These are phyloP conservation scores for Guaruba guarouba DNA, from an alignment of 2,113 vertebrate species.

Conservation along the genomic window DNA sequence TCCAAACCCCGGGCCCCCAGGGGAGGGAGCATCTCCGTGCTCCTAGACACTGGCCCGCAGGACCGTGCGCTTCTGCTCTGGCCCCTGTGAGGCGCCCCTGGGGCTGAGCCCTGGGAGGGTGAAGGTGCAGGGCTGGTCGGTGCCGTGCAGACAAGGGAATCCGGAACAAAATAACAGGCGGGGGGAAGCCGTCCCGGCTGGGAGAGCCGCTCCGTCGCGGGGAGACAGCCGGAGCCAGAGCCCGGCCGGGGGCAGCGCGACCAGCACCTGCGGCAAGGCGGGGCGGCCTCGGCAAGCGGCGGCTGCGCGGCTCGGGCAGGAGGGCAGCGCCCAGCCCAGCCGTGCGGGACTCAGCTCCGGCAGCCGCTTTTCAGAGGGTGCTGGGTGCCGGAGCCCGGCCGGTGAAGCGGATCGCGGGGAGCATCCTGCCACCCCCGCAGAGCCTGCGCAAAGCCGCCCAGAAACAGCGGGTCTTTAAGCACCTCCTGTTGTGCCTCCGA, in stretches of 20 bases:
- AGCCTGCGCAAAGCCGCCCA: neutral
- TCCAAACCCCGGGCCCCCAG: neutral
- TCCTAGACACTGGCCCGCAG: neutral
- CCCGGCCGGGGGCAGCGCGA: neutral
- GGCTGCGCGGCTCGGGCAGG: neutral
- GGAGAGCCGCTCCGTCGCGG: neutral
- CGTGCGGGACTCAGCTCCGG: neutral
- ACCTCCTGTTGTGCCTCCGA: neutral
- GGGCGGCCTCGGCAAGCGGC: neutral
- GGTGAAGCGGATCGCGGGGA: neutral
- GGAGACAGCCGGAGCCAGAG: neutral
- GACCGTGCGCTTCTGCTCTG: neutral
- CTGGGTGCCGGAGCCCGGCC: neutral
- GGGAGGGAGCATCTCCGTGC: neutral
- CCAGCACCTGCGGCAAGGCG: neutral
- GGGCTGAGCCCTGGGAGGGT: neutral
- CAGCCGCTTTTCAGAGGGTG: neutral
- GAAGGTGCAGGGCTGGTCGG: neutral
- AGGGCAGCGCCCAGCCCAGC: neutral
- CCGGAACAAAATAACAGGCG: neutral
- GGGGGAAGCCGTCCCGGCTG: neutral
- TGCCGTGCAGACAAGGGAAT: neutral
- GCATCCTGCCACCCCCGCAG: neutral
- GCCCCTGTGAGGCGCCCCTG: neutral
- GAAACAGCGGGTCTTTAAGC: neutral